Conservation (phyloP, 1,140 invertebrate genomes). For the Drosophila melanica region DNA sequence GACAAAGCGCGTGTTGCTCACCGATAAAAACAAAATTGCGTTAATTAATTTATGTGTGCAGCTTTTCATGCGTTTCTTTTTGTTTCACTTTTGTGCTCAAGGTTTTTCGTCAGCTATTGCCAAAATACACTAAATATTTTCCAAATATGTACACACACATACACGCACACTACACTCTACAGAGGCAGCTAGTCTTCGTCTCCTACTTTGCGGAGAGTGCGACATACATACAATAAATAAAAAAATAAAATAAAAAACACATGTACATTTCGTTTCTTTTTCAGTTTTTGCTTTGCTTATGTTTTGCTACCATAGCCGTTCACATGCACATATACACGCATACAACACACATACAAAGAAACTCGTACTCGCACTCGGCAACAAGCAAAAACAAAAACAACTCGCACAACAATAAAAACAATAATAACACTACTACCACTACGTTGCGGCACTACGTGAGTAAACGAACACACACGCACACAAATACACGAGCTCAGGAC, state of each 20-base stretch:
- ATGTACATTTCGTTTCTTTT: slow-evolving; percentile 61
- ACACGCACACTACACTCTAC: slow-evolving; percentile 45
- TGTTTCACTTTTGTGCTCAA: slow-evolving; percentile 37
- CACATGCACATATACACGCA: slow-evolving; percentile 34
- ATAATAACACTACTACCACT: slow-evolving; percentile 77
- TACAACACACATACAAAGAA: slow-evolving; percentile 16
- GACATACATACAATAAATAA: slow-evolving; percentile 19
- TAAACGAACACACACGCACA: slow-evolving; percentile 54
- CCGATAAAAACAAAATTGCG: slow-evolving; percentile 26
- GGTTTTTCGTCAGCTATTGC: slow-evolving; percentile 64
- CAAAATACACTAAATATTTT: slow-evolving; percentile 56
- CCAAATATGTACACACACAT: slow-evolving; percentile 48
- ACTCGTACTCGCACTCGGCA: slow-evolving; percentile 59
- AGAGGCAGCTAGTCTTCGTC: slow-evolving; percentile 51
- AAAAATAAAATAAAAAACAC: slow-evolving; percentile 24
- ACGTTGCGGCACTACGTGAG: slow-evolving; percentile 69
- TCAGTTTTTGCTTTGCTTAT: slow-evolving; percentile 77
- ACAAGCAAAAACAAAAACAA: slow-evolving; percentile 68
- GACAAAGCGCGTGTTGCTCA: slow-evolving; percentile 43
- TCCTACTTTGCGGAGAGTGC: slow-evolving; percentile 39
- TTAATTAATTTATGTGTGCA: slow-evolving; percentile 41
- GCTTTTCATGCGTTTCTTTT: slow-evolving; percentile 59
- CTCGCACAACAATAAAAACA: slow-evolving; percentile 66
- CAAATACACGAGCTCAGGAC: slow-evolving; percentile 12
- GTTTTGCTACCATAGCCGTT: slow-evolving; percentile 74